phyloP scores from a whole-genome alignment of 2,888 invertebrate genomes.

The Harpalus rubripes region DNA sequence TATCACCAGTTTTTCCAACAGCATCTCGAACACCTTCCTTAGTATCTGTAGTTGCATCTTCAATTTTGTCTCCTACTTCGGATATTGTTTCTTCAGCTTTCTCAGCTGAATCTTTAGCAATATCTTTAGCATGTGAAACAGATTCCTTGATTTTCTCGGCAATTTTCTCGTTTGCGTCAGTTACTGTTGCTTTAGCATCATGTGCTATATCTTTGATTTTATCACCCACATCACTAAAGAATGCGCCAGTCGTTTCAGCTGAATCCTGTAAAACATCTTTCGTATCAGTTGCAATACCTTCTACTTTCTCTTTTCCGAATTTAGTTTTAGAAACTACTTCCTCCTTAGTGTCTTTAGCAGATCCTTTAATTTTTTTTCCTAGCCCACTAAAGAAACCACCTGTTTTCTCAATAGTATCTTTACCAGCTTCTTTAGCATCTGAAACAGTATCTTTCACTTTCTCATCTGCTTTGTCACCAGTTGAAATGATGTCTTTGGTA shows the following conservation, averaged over 20 bases:
- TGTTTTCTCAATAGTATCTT: conserved; percentile 64
- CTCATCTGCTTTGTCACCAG: conserved; percentile 31
- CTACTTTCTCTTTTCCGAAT: conserved; percentile 75
- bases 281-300: conserved; percentile 68
- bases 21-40: conserved; percentile 49
- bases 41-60: conserved; percentile 67
- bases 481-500: too few relatives aligned
- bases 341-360: conserved; percentile 67
- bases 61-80: conserved; percentile 66
- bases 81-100: conserved; percentile 58
- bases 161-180: not conserved
- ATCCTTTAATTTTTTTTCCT: conserved; percentile 68
- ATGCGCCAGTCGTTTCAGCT: conserved; percentile 5
- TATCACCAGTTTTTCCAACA: conserved; percentile 2
- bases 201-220: conserved; percentile 33
- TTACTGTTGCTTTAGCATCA: conserved; percentile 59
- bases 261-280: conserved; percentile 67
- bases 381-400: conserved; percentile 69
- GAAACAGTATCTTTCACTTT: conserved; percentile 71
- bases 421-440: conserved; percentile 64
- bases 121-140: not conserved
- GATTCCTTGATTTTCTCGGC: not conserved
- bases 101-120: conserved; percentile 67
- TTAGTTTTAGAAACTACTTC: conserved; percentile 76
- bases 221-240: conserved; percentile 49